Base-by-base conservation (phyloP, 1,140 invertebrate genomes). In the Gryon sp. region DNA sequence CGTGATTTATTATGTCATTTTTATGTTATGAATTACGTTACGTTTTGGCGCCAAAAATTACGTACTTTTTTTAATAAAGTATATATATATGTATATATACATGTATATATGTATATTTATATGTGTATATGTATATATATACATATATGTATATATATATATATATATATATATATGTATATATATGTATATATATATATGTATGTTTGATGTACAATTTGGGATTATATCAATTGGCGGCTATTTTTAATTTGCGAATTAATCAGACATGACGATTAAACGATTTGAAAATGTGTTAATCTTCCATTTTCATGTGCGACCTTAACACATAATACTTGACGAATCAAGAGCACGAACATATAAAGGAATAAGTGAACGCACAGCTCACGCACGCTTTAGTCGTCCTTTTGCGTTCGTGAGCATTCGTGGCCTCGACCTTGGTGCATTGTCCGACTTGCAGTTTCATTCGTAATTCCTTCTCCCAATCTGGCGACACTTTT, bases 341-440 rank as follows among this genome's bases (percentile, higher is more conserved):
- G 66, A 70, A 72, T 76, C 65, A 76, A 76, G 59, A 70, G 41
- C 60, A 66, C 66, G 57, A 70, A 60, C 74, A 66, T 70, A 77
- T 72, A 75, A 69, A 77, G 75, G 62, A 72, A 66, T 72, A 62
- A 77, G 60, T 53, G 66, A 70, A 68, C 48, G 63, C 41, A 75
- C 20, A 45, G 28, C 53, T n/a, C 45, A 59, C 50, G 59, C 28
- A 59, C 26, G 45, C n/a, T 59, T 38, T 26, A 1, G 4, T 63
- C 50, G 46, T 74, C 26, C 59, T 59, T 74, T 65, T 65, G 65
- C 50, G 57, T 60, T 76, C 74, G 46, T 66, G 74, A 76, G 50
- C 74, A 76, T 53, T 70, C 66, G 74, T 50, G 65, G 65, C 74
- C 74, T 76, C 59, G 66, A 77, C 74, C 74, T 77, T 77, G 74